These are phyloP conservation scores for Ophioderma brevispina DNA, from an alignment of 35 echinoderm and acorn worm genomes.

Conservation along the genomic window DNA sequence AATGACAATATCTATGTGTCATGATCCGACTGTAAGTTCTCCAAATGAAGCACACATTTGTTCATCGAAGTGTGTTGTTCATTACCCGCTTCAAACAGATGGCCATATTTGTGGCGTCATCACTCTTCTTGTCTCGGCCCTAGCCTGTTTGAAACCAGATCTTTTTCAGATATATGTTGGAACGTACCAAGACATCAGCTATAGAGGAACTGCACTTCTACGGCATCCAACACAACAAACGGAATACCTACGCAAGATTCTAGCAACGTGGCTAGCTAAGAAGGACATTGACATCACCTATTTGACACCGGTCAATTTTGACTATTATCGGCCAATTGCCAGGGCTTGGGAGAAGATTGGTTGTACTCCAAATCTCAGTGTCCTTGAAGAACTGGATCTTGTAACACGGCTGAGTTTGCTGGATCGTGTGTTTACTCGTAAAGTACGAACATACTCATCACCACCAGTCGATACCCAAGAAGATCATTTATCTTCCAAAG, in stretches of 20 bases:
- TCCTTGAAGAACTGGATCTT: background rate
- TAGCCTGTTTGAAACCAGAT: conserved; percentile 2
- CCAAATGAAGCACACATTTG: background rate
- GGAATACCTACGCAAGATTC: background rate
- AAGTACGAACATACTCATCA: too few species aligned
- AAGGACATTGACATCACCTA: background rate
- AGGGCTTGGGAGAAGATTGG: background rate
- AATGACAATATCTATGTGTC: background rate
- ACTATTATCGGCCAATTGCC: background rate
- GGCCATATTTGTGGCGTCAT: background rate
- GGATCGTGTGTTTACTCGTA: background rate
- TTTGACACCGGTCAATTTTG: background rate
- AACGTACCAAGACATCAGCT: background rate
- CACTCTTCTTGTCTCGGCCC: background rate
- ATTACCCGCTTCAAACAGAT: background rate
- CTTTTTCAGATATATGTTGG: background rate
- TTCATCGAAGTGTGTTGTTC: background rate
- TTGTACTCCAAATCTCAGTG: background rate
- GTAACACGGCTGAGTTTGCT: background rate
- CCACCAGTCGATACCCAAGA: too few species aligned
- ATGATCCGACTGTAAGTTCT: background rate
- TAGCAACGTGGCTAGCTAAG: background rate
- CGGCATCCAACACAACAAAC: background rate
- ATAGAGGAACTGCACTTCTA: background rate
- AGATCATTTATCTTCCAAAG: too few species aligned